Percentiles rank a stretch among this genome's conserved stretches.
Evolutionary conservation across 2,113 vertebrate species (phyloP).

Genomic region (Cranoglanis bouderius): DNA sequence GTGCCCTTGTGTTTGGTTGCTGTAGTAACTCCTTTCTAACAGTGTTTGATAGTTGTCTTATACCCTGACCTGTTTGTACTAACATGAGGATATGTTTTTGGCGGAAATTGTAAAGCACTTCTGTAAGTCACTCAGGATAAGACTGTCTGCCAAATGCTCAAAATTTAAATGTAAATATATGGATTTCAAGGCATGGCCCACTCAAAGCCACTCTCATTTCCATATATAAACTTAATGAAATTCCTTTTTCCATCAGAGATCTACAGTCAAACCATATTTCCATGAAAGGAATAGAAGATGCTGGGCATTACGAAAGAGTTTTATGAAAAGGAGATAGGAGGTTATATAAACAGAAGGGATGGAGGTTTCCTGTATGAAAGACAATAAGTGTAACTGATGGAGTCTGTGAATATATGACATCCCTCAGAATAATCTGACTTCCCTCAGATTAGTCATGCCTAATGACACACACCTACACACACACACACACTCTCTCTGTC

Average conservation of each 20-base stretch:
- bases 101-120: background rate
- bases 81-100: background rate
- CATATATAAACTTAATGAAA: background rate
- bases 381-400: conserved; percentile 21
- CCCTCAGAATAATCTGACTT: conserved; percentile 2
- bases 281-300: background rate
- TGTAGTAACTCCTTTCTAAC: background rate
- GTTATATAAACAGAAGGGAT: background rate
- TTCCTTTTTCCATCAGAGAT: background rate
- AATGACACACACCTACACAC: background rate
- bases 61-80: background rate
- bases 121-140: background rate
- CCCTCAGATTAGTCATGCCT: conserved; percentile 11
- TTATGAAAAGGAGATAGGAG: background rate
- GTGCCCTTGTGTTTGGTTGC: background rate
- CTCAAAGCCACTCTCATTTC: background rate
- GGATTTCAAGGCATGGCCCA: background rate
- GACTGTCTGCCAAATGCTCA: background rate
- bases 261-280: background rate
- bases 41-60: background rate
- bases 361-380: background rate
- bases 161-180: background rate
- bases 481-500: background rate
- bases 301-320: background rate
- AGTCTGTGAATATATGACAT: background rate